Percentiles rank a stretch among this genome's conserved stretches.
phyloP scores from a whole-genome alignment of 2,888 invertebrate species.

The Druceiella hillmani region DNA sequence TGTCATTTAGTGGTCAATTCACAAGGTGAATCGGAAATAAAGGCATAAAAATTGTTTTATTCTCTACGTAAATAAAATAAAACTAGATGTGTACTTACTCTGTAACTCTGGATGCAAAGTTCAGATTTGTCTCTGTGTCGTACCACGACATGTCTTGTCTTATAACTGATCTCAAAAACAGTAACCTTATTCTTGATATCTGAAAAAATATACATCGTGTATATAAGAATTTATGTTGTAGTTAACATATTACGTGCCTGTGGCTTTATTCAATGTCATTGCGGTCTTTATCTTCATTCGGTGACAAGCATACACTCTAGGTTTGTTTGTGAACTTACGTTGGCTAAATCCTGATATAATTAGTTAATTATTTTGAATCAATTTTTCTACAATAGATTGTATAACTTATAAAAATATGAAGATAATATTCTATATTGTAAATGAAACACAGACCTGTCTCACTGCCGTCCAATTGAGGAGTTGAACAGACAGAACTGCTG shows the following conservation, averaged over 20 bases:
- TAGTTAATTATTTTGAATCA: too few species aligned
- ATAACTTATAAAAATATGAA: too few species aligned
- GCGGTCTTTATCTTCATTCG: background rate
- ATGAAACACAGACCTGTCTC: slow-evolving; percentile 35
- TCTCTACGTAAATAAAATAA: too few species aligned
- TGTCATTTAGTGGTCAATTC: background rate
- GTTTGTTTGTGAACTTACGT: too few species aligned
- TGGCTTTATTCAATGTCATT: background rate
- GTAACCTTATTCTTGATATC: slow-evolving; percentile 57
- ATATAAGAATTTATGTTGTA: too few species aligned
- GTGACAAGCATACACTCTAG: background rate
- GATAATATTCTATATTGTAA: too few species aligned
- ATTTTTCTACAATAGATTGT: too few species aligned
- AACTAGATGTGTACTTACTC: too few species aligned
- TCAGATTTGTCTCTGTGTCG: slow-evolving; percentile 62
- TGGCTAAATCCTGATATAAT: too few species aligned
- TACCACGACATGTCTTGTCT: slow-evolving; percentile 73
- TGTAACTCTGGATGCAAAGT: slow-evolving; percentile 66
- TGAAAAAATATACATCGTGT: slow-evolving; percentile 26
- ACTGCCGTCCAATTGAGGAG: slow-evolving; percentile 51
- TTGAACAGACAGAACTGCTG: slow-evolving; percentile 48
- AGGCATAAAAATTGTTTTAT: background rate
- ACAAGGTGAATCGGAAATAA: background rate
- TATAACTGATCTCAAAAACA: slow-evolving; percentile 58
- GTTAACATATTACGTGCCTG: background rate